Evolutionary conservation across 2,113 vertebrate species (phyloP).

Genomic region (Cricetomys ansorgei): DNA sequence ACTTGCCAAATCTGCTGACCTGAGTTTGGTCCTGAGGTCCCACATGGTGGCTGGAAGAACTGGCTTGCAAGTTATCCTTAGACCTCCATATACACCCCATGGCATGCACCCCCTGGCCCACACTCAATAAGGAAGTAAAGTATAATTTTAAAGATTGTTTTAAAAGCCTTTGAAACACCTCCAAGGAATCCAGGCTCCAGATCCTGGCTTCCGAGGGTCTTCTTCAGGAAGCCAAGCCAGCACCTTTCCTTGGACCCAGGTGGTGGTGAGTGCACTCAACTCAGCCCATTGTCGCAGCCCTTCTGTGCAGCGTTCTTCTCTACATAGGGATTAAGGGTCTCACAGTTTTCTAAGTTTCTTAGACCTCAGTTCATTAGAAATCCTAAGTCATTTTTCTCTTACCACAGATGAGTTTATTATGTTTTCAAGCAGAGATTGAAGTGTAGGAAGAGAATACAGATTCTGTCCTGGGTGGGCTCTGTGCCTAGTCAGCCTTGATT

Average conservation of each 20-base stretch:
- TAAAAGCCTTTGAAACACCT: not conserved
- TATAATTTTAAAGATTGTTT: not conserved
- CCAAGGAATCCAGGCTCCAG: not conserved
- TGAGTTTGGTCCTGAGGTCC: not conserved
- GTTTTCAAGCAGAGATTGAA: conserved; percentile 18
- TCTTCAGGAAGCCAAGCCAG: not conserved
- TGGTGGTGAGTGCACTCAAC: not conserved
- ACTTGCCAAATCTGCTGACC: not conserved
- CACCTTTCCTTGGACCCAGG: conserved; percentile 13
- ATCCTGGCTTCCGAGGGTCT: not conserved
- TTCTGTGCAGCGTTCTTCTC: not conserved
- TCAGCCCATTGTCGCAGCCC: not conserved
- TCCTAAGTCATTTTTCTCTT: not conserved
- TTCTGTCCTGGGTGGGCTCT: conserved; percentile 1
- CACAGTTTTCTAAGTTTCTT: not conserved
- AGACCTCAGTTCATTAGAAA: not conserved
- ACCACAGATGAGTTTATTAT: conserved; percentile 13
- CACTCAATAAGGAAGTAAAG: not conserved
- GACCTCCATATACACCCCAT: not conserved
- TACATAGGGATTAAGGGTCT: not conserved
- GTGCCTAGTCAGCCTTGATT: not conserved
- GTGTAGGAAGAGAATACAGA: not conserved
- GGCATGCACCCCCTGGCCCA: not conserved
- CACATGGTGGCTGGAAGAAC: not conserved
- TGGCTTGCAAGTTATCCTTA: not conserved